Percentiles rank a stretch among this genome's conserved stretches.
phyloP scores from a whole-genome alignment of 2,113 vertebrate species.

The Butorides virescens region DNA sequence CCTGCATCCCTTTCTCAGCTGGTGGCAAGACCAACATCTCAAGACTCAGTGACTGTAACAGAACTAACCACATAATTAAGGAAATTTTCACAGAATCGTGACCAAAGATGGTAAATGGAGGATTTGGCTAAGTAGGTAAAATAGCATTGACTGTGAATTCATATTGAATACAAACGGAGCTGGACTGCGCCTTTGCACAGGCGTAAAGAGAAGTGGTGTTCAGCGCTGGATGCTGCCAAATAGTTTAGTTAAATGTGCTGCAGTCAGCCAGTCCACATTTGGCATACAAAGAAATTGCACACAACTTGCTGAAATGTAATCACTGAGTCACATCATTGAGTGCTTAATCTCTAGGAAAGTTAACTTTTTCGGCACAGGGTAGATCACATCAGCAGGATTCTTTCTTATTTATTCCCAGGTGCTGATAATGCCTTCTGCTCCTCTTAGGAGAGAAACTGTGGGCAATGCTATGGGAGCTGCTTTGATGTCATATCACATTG shows the following conservation, averaged over 20 bases:
- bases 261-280: slow-evolving; percentile 52
- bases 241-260: slow-evolving; percentile 42
- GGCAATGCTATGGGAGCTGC: slow-evolving; percentile 24
- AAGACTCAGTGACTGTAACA: not conserved
- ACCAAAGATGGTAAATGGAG: not conserved
- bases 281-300: slow-evolving; percentile 44
- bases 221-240: slow-evolving; percentile 38
- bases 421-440: slow-evolving; percentile 62
- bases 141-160: not conserved
- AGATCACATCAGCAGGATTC: slow-evolving; percentile 55
- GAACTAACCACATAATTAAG: not conserved
- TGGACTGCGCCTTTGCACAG: not conserved
- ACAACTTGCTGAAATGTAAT: slow-evolving; percentile 70
- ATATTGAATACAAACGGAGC: accelerated
- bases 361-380: slow-evolving; percentile 42
- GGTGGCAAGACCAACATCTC: not conserved
- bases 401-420: slow-evolving; percentile 53
- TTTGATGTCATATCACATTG: slow-evolving; percentile 24
- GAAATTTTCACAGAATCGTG: not conserved
- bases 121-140: not conserved
- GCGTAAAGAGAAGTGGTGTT: not conserved
- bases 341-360: slow-evolving; percentile 65
- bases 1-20: not conserved
- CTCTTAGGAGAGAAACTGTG: slow-evolving; percentile 3
- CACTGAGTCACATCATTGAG: slow-evolving; percentile 66